Evolutionary conservation across 2,888 invertebrate genomes (phyloP).

Genomic region (Allophyes oxyacanthae): DNA sequence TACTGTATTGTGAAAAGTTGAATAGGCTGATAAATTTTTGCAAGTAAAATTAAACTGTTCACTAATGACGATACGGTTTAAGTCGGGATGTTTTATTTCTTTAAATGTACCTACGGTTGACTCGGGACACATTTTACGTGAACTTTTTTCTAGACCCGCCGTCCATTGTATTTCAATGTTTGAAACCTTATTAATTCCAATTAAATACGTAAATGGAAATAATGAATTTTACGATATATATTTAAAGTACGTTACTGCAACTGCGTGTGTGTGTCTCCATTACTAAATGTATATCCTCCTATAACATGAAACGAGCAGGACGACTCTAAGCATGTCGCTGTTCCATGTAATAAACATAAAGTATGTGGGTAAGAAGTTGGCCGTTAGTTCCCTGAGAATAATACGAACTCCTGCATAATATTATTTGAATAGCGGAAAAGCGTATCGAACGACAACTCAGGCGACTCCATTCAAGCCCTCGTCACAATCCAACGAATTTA

Average conservation of each 20-base stretch:
- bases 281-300: not conserved
- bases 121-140: too few relatives aligned
- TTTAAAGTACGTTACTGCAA: too few relatives aligned
- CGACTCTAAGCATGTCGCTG: conserved; percentile 43
- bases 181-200: too few relatives aligned
- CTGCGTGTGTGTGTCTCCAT: not conserved
- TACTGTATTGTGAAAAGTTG: too few relatives aligned
- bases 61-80: too few relatives aligned
- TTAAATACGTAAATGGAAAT: not conserved
- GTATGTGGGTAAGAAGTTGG: conserved; percentile 68
- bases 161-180: too few relatives aligned
- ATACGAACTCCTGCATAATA: conserved; percentile 73
- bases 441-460: conserved; percentile 74
- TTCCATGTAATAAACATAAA: conserved; percentile 66
- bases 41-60: too few relatives aligned
- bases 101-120: too few relatives aligned
- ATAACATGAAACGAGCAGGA: conserved; percentile 1
- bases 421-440: conserved; percentile 72
- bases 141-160: too few relatives aligned
- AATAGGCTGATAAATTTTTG: too few relatives aligned
- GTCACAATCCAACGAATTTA: conserved; percentile 75
- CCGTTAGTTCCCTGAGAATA: conserved; percentile 57
- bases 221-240: too few relatives aligned
- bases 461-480: conserved; percentile 71
- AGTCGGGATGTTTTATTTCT: too few relatives aligned